Base-by-base conservation (phyloP, 1,140 invertebrate species). In the Papilio polytes region DNA sequence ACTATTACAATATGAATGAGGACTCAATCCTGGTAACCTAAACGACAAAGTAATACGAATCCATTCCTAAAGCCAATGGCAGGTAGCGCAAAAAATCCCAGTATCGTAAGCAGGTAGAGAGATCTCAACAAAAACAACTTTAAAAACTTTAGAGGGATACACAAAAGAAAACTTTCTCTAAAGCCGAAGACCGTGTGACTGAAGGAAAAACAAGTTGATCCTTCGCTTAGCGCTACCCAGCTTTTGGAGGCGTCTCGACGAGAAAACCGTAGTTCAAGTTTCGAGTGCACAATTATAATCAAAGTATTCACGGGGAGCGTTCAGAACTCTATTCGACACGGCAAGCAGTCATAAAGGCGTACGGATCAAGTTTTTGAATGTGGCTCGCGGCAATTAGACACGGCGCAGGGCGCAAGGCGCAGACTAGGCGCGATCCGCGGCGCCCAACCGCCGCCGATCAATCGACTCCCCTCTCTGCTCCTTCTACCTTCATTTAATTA, bases 401-500 rank as follows among this genome's bases (percentile, higher is more conserved):
- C 84, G 87, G 85, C 84, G 82, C 82, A 86, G 85, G 85, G 87
- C 83, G 81, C 82, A 86, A 85, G 85, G 88, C 83, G 85, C 80
- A 83, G 85, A 80, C 73, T 80, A 86, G 89, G 89, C 85, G 86
- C 84, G 84, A 84, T 83, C 79, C 82, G 83, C 84, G 84, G 86
- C 81, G 89, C 85, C 83, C 77, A 70, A 84, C 81, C 82, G 59
- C 73, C 82, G 79, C 83, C 86, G 86, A 89, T 91, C 87, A 91
- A 90, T 91, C 90, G 86, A 84, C 76, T 20, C 76, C 53, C 76
- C 76, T 48, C 73, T 53, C 31, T 53, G 22, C 53, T 31, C 76
- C 51, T 84, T 86, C 85, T 85, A 83, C 86, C 84, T 84, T 85
- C 83, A 70, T 77, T 81, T 89, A 91, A 90, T 90, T 91, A 90